phyloP scores from a whole-genome alignment of 2,113 vertebrate species.

The rabbit (Oryctolagus cuniculus) region DNA sequence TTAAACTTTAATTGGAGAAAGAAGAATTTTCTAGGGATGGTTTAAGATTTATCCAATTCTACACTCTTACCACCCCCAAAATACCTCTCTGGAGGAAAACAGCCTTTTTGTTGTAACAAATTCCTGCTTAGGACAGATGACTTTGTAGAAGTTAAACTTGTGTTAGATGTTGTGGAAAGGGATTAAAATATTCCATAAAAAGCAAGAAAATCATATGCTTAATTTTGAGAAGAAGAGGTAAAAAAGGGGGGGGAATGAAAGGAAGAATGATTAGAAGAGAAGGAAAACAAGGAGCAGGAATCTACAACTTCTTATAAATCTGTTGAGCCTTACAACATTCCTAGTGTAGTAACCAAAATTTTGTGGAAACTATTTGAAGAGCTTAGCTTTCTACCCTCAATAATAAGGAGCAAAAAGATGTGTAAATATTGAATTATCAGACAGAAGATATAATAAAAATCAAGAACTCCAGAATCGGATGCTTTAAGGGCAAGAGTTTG shows the following conservation, averaged over 20 bases:
- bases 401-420: neutral
- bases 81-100: neutral
- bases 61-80: neutral
- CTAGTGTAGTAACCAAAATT: neutral
- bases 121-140: constrained; percentile 6
- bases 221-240: neutral
- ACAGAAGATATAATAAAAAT: neutral
- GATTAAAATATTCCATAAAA: neutral
- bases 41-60: constrained; percentile 22
- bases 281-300: neutral
- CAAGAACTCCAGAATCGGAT: neutral
- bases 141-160: neutral
- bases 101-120: neutral
- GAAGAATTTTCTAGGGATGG: constrained; percentile 17
- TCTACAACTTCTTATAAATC: neutral
- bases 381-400: neutral
- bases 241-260: neutral
- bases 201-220: neutral
- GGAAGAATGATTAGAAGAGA: neutral
- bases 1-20: constrained; percentile 60
- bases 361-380: neutral
- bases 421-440: neutral
- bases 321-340: neutral
- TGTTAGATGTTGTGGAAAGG: neutral
- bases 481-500: rapidly evolving